Percentiles rank a stretch among this genome's conserved stretches.
phyloP scores from a whole-genome alignment of 2,888 invertebrate genomes.

The Ophion obscuratus region DNA sequence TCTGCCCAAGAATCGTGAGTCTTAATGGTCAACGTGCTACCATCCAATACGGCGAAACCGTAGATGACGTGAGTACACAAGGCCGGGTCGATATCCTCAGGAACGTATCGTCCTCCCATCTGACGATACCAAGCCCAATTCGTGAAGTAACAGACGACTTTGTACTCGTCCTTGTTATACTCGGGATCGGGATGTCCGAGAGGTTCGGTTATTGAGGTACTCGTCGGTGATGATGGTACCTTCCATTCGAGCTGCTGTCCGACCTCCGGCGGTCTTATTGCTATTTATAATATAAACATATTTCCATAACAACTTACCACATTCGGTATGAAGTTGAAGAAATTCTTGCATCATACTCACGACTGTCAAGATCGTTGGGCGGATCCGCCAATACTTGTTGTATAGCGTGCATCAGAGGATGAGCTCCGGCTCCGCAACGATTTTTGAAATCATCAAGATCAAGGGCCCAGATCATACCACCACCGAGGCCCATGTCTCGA shows the following conservation, averaged over 20 bases:
- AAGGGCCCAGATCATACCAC: constrained; percentile 96
- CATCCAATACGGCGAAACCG: constrained; percentile 95
- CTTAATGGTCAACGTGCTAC: constrained; percentile 90
- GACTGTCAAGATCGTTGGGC: constrained; percentile 76
- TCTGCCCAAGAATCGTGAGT: constrained; percentile 96
- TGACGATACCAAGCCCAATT: constrained; percentile 98
- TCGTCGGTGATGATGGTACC: constrained; percentile 57
- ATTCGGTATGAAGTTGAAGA: background rate
- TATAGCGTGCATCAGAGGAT: constrained; percentile 92
- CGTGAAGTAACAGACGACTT: constrained; percentile 95
- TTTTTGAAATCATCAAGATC: constrained; percentile 94
- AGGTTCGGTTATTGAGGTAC: constrained; percentile 47
- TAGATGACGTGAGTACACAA: constrained; percentile 97
- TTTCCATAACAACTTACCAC: background rate
- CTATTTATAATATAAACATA: constrained; percentile 57
- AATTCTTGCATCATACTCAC: constrained; percentile 68
- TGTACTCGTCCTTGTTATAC: constrained; percentile 85
- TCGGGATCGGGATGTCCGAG: constrained; percentile 6
- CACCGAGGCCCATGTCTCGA: constrained; percentile 91
- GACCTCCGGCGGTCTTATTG: constrained; percentile 72
- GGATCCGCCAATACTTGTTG: constrained; percentile 88
- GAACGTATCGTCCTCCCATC: constrained; percentile 91
- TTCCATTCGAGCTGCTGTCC: constrained; percentile 77
- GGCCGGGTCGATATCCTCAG: constrained; percentile 92
- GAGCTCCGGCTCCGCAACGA: constrained; percentile 91